Evolutionary conservation across 2,888 invertebrate genomes (phyloP), one percentile per base, ranked within the genome.

Genomic region (Hyposoter dolosus): DNA sequence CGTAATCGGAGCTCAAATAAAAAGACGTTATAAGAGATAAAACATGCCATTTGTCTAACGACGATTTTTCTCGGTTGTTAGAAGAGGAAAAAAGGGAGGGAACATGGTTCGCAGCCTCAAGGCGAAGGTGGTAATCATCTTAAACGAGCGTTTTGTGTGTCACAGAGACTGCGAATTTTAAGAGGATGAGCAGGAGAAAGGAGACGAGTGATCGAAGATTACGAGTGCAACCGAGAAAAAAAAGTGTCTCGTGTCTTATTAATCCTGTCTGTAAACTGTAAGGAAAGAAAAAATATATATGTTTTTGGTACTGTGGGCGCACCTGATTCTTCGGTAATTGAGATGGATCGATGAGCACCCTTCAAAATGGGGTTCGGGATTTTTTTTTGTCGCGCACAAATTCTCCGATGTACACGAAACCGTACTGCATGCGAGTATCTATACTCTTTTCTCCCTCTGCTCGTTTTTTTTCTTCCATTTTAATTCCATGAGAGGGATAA

Each of bases 11-110:
- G 91, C 90, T 92, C 92, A 91, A 93, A 93, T 93, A 93, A 93
- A 94, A 93, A 92, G 91, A 90, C 91, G 90, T 92, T 92, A 93
- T 92, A 90, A 91, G 92, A 91, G 93, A 94, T 93, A 94, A 94
- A 94, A 92, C 92, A 90, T 91, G 90, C 92, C 93, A 93, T 94
- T 94, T 94, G 93, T 94, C 93, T 91, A 91, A 92, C 91, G 91
- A 91, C 91, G 91, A 93, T 93, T 93, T 93, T 93, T 94, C 91
- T 91, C 88, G 66, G 88, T 56, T 80, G 12, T 45, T 45, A 23
- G 50, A 56, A 50, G 28, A 68, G 47, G 50, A 60, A 15, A 15
- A 56, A 53, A 32, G 47, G 23, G 40, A 50, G 66, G 12, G 28
- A 56, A 56, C 28, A 32, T 66, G 53, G 50, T 83, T 79, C 86